These are phyloP conservation scores for Drosophila peninsularis DNA, from an alignment of 2,888 invertebrate genomes.

Conservation along the genomic window DNA sequence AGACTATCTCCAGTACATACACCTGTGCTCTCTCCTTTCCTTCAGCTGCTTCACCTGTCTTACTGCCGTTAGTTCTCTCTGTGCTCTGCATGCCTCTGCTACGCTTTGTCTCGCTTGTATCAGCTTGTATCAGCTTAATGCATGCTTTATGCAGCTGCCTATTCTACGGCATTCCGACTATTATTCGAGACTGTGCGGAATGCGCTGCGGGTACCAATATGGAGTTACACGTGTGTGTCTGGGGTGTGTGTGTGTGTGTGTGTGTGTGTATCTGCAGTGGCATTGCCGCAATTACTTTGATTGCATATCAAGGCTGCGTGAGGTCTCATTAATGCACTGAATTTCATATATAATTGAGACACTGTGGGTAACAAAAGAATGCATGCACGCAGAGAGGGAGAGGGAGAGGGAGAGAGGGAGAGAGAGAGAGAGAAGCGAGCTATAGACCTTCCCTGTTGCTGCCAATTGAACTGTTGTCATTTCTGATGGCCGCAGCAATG, in stretches of 20 bases:
- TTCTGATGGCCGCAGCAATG: slow-evolving; percentile 33
- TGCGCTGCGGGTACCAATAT: background rate
- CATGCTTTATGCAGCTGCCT: background rate
- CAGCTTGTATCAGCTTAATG: no score
- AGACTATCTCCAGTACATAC: no score
- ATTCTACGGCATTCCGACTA: background rate
- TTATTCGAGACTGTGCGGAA: background rate
- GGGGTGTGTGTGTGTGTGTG: slow-evolving; percentile 2
- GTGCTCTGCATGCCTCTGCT: no score
- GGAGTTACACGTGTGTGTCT: background rate
- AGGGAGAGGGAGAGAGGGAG: background rate
- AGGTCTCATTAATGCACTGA: slow-evolving; percentile 10
- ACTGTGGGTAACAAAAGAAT: slow-evolving; percentile 27
- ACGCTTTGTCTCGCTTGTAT: no score
- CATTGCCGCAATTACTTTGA: slow-evolving; percentile 59
- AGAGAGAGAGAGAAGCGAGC: background rate
- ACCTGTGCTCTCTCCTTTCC: background rate
- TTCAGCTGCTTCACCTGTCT: no score
- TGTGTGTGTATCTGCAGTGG: slow-evolving; percentile 26
- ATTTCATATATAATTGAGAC: slow-evolving; percentile 30
- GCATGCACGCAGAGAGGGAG: background rate
- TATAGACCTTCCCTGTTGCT: slow-evolving; percentile 11
- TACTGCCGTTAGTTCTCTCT: no score
- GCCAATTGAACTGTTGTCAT: slow-evolving; percentile 48
- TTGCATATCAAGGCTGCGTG: slow-evolving; percentile 27